Conservation (phyloP, 2,888 invertebrate species). For the Itoplectis maculator region DNA sequence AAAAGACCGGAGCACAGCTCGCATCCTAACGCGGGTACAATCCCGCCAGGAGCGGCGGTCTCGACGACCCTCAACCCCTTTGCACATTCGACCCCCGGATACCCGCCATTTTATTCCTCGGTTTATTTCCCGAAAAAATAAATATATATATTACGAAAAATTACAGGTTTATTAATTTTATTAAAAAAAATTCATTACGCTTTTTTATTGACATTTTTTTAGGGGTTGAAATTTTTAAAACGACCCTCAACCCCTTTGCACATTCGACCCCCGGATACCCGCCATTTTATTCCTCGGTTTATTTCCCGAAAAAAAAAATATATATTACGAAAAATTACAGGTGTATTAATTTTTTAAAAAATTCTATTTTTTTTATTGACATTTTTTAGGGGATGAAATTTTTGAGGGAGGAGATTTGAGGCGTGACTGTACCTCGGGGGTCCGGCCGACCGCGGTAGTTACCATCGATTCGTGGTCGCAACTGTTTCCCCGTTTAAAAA, state of each 20-base stretch:
- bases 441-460: constrained; percentile 84
- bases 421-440: constrained; percentile 80
- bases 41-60: constrained; percentile 69
- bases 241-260: constrained; percentile 71
- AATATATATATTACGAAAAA: neutral
- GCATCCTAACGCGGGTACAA: constrained; percentile 83
- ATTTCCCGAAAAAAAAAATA: constrained; percentile 23
- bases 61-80: constrained; percentile 73
- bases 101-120: constrained; percentile 17
- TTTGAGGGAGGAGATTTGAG: constrained; percentile 64
- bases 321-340: neutral
- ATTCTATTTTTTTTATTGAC: neutral
- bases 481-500: constrained; percentile 84
- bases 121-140: constrained; percentile 33
- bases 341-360: neutral
- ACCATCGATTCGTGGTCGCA: constrained; percentile 84
- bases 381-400: constrained; percentile 20
- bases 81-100: constrained; percentile 48
- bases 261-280: constrained; percentile 47
- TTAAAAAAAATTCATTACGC: neutral
- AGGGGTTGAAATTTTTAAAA: too few species aligned
- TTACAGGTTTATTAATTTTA: neutral
- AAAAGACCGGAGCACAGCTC: constrained; percentile 82
- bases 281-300: constrained; percentile 29
- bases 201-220: too few species aligned